Conservation (phyloP, 2,797 vertebrate species). For the Balearica regulorum region DNA sequence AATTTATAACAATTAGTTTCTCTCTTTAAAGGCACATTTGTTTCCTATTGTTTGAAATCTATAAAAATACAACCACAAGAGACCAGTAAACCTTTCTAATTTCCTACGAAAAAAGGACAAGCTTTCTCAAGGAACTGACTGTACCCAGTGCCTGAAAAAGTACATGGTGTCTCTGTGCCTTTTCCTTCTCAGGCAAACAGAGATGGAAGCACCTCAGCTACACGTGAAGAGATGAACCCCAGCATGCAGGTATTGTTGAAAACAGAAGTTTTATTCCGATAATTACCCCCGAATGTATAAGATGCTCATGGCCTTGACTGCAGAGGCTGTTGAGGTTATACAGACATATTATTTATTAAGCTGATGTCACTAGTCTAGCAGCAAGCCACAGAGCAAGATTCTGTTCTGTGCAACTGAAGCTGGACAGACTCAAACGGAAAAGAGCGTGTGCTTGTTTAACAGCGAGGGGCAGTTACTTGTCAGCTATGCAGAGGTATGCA, state of each 20-base stretch:
- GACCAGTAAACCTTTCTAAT: not conserved
- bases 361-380: not conserved
- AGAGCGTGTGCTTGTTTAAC: not conserved
- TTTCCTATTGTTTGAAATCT: constrained; percentile 17
- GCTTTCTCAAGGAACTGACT: not conserved
- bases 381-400: not conserved
- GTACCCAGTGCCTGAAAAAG: not conserved
- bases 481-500: not conserved
- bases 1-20: constrained; percentile 60
- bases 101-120: not conserved
- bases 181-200: not conserved
- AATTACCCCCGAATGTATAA: not conserved
- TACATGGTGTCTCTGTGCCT: not conserved
- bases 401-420: not conserved
- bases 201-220: not conserved
- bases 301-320: not conserved
- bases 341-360: not conserved
- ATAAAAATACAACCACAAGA: constrained; percentile 1
- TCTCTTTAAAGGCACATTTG: constrained; percentile 19
- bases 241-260: not conserved
- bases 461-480: not conserved
- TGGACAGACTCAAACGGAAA: not conserved
- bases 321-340: not conserved
- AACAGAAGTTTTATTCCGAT: not conserved
- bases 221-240: not conserved